Evolutionary conservation across 30 jellyfish, hydroid and myxozoan species (phyloP).

Genomic region (Aurelia coerulea): DNA sequence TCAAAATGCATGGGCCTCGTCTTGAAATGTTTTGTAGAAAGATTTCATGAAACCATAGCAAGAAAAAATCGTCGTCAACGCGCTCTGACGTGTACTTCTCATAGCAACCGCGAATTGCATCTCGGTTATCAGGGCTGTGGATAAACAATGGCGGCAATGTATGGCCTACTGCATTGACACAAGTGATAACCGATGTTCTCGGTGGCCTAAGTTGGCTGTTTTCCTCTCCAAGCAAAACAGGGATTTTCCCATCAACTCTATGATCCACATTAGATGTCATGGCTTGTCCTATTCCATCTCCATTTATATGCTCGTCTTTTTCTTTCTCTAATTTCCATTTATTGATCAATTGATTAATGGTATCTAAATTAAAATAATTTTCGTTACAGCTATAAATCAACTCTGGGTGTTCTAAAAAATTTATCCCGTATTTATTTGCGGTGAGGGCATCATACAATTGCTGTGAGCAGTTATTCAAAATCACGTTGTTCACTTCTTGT

Average conservation of each 20-base stretch:
- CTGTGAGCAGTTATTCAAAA: conserved; percentile 20
- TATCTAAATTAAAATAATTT: conserved; percentile 19
- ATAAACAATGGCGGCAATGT: conserved; percentile 42
- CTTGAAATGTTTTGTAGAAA: conserved; percentile 37
- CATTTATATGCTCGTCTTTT: not conserved
- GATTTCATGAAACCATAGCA: conserved; percentile 45
- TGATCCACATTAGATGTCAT: not conserved
- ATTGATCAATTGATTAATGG: not conserved
- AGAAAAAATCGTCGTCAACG: conserved; percentile 38
- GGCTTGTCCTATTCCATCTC: not conserved
- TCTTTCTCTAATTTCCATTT: conserved; percentile 2
- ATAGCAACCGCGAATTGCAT: not conserved
- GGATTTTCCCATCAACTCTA: conserved; percentile 28
- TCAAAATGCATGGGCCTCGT: conserved; percentile 46
- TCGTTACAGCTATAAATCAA: conserved; percentile 51
- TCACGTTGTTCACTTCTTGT: conserved; percentile 14
- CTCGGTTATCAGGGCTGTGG: conserved; percentile 11
- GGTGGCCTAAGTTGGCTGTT: not conserved
- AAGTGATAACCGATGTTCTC: conserved; percentile 31
- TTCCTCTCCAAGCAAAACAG: conserved; percentile 21
- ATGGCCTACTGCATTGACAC: conserved; percentile 57
- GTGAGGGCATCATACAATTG: conserved; percentile 41
- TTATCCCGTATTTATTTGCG: conserved; percentile 33
- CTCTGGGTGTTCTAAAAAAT: conserved; percentile 50
- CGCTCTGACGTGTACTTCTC: conserved; percentile 43